Conservation (phyloP, 2,797 vertebrate species). For the Arctocebus calabarensis region DNA sequence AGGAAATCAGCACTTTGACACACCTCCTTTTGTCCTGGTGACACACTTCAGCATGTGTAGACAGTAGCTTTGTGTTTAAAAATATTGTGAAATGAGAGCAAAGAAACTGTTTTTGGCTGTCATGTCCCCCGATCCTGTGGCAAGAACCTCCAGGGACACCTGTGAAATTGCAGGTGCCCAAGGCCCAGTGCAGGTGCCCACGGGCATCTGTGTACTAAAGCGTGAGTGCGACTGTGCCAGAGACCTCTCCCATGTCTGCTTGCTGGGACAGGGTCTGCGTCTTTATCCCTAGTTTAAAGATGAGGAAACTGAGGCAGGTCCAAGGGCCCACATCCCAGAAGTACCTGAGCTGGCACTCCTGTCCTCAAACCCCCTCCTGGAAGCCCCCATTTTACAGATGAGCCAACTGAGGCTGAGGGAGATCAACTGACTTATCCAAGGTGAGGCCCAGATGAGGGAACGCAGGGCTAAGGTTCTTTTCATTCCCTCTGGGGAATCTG, state of each 20-base stretch:
- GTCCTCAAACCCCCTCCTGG: background rate
- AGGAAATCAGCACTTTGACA: background rate
- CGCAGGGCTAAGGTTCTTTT: background rate
- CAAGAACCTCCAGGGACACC: background rate
- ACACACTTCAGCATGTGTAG: fast-evolving
- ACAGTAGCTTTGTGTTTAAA: background rate
- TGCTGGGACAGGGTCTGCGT: background rate
- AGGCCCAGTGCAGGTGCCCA: background rate
- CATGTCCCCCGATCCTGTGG: background rate
- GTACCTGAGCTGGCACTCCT: fast-evolving
- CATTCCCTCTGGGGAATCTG: too few relatives aligned
- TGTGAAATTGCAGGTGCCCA: background rate
- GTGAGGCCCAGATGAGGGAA: too few relatives aligned
- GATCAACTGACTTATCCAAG: background rate
- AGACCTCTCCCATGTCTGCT: background rate
- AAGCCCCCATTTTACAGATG: background rate
- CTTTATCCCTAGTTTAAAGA: background rate
- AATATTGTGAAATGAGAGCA: background rate
- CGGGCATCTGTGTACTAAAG: background rate
- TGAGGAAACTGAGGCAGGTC: background rate
- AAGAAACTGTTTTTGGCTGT: background rate
- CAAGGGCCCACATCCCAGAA: background rate
- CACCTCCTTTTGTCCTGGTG: background rate
- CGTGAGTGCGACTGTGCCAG: fast-evolving
- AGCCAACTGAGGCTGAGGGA: background rate